Evolutionary conservation across 2,113 vertebrate species (phyloP).

Genomic region (Strigops habroptila): DNA sequence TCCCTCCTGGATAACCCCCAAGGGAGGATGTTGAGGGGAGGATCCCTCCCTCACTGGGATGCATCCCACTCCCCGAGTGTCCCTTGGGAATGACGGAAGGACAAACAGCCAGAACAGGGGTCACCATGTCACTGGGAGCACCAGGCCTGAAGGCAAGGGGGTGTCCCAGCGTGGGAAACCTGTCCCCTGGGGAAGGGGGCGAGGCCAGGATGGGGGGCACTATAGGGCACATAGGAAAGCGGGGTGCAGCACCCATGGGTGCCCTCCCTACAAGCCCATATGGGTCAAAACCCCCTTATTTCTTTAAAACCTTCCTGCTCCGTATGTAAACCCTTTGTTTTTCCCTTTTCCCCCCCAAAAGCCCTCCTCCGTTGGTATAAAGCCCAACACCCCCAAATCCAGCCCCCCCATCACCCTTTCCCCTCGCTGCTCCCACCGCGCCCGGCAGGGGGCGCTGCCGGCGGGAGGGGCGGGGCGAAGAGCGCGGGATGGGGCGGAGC

Average conservation of each 20-base stretch:
- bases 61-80: not conserved
- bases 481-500: rapidly evolving
- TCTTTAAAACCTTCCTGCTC: not conserved
- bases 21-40: too few species aligned
- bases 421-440: not conserved
- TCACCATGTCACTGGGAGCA: not conserved
- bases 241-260: not conserved
- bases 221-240: not conserved
- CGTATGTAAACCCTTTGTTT: rapidly evolving
- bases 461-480: rapidly evolving
- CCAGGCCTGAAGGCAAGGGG: rapidly evolving
- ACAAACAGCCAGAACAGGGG: not conserved
- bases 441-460: not conserved
- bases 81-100: not conserved
- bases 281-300: rapidly evolving
- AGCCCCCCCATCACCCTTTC: too few species aligned
- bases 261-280: not conserved
- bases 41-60: rapidly evolving
- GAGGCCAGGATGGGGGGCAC: rapidly evolving
- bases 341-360: not conserved
- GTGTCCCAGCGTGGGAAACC: not conserved
- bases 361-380: not conserved
- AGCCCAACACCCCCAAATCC: not conserved
- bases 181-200: not conserved
- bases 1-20: not conserved